Evolutionary conservation across 2,888 invertebrate genomes (phyloP), one percentile per base, ranked within the genome.

Genomic region (Protophormia terraenovae): DNA sequence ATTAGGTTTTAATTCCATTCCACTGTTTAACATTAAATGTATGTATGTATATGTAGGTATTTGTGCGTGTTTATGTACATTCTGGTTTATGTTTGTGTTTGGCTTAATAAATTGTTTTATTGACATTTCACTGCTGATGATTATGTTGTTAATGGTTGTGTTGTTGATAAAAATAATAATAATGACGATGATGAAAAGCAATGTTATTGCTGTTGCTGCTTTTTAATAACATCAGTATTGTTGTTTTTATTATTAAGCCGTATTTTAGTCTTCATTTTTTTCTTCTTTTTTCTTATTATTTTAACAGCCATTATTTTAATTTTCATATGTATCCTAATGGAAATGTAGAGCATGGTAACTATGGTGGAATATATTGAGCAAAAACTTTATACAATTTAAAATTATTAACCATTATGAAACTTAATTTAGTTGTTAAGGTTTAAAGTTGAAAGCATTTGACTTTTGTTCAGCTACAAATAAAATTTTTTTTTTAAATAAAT

Each of bases 51-150:
- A 14, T 72, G 16, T 72, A 16, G 7, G 4, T 53, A 12, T 8
- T 67, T 19, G 10, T 41, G 24, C 32, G 24, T 58, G 8, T 47
- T 45, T 60, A 6, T 66, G 35, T 69, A 38, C 27, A n/a, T 53
- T 12, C 27, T 19, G 22, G 60, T 69, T 71, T 62, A 29, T 71
- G 35, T 78, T 82, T 55, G 38, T 71, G 60, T 69, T n/a, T 77
- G 62, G 66, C 80, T 87, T 87, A 86, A 86, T 86, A 87, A 87
- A 87, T 86, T 86, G 87, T 87, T 87, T 87, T 86, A 87, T 86
- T 86, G 86, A 76, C 85, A 80, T 80, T 86, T 83, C 80, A 77
- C 76, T 80, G 71, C 55, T 82, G 66, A 73, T 82, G 78, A 77
- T 83, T 87, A 71, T 76, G 67, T 73, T 81, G 83, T 83, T 83